Conservation (phyloP, 1,140 invertebrate genomes). For the Chymomyza costata region DNA sequence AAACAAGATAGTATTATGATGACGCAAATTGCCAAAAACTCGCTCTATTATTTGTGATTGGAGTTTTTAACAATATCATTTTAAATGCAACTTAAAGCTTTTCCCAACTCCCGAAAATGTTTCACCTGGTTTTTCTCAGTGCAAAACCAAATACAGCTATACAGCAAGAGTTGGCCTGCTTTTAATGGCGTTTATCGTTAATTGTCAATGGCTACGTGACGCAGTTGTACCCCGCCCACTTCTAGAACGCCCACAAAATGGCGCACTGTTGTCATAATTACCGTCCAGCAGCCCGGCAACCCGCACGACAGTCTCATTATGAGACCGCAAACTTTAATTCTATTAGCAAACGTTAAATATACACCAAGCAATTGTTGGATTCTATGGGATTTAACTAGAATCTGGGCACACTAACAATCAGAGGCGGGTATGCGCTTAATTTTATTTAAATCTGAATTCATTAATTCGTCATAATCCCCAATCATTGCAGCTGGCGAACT, state of each 20-base stretch:
- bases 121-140: no score
- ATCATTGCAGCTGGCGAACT: constrained; percentile 38
- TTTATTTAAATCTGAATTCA: constrained; percentile 75
- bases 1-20: no score
- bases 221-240: not conserved
- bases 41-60: no score
- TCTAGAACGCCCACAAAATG: not conserved
- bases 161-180: not conserved
- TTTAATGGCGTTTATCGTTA: not conserved
- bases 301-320: not conserved
- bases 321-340: constrained; percentile 70
- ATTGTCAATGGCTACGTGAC: not conserved
- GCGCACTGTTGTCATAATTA: constrained; percentile 54
- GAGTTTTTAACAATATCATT: no score
- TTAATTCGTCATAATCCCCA: constrained; percentile 74
- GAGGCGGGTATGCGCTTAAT: constrained; percentile 48
- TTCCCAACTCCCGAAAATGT: not conserved
- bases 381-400: no score
- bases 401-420: constrained; percentile 71
- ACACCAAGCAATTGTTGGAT: no score
- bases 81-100: not conserved
- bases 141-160: not conserved
- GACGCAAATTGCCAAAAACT: no score
- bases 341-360: constrained; percentile 74
- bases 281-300: constrained; percentile 19